Conservation (phyloP, 2,113 vertebrate species). For the Antechinus flavipes region DNA sequence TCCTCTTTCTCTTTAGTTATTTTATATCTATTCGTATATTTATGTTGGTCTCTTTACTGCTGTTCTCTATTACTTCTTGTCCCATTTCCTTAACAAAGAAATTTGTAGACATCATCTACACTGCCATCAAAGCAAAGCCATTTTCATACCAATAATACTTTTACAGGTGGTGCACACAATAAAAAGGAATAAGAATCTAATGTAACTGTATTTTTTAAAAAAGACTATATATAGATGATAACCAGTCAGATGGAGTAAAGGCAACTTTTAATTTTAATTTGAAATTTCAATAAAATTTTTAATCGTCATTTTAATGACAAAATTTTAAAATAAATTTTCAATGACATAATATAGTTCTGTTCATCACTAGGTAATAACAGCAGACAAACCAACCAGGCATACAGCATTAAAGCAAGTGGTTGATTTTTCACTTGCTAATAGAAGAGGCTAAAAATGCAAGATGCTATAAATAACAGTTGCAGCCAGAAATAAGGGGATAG, state of each 20-base stretch:
- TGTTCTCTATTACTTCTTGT: background rate
- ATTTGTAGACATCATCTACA: background rate
- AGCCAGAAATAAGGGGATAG: background rate
- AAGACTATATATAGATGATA: background rate
- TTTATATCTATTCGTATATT: background rate
- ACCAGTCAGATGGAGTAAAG: background rate
- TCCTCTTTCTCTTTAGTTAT: background rate
- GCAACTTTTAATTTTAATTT: background rate
- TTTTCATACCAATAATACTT: background rate
- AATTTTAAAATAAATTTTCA: background rate
- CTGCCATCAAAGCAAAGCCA: background rate
- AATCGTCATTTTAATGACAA: too few relatives aligned
- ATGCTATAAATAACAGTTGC: conserved; percentile 32
- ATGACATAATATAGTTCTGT: background rate
- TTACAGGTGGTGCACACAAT: background rate
- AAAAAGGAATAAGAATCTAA: background rate
- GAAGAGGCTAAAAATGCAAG: conserved; percentile 34
- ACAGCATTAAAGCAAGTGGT: background rate
- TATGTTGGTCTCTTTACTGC: background rate
- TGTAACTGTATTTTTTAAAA: too few relatives aligned
- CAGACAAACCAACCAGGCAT: background rate
- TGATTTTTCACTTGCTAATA: conserved; percentile 1
- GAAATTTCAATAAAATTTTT: too few relatives aligned
- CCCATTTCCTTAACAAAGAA: background rate
- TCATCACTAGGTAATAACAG: background rate